Evolutionary conservation across 2,797 vertebrate genomes (phyloP).

Genomic region (Sphenodon punctatus): DNA sequence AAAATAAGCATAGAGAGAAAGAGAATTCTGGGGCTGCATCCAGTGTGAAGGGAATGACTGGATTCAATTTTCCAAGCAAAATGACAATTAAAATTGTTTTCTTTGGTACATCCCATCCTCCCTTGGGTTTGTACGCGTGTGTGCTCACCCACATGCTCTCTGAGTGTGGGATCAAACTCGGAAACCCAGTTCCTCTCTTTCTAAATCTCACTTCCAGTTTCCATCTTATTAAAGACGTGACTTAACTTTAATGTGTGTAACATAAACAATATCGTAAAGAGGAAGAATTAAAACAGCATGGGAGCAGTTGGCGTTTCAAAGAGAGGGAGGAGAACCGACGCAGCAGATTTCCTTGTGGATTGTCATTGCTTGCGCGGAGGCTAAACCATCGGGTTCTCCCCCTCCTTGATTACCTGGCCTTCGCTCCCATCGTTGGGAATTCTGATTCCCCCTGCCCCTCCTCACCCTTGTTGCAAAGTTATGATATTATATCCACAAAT

Average conservation of each 20-base stretch:
- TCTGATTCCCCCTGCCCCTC: slow-evolving; percentile 50
- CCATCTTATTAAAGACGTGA: slow-evolving; percentile 79
- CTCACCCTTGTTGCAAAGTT: slow-evolving; percentile 40
- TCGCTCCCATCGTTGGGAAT: slow-evolving; percentile 64
- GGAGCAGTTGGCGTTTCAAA: slow-evolving; percentile 46
- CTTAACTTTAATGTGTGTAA: slow-evolving; percentile 80
- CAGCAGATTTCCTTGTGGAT: slow-evolving; percentile 57
- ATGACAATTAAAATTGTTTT: slow-evolving; percentile 75
- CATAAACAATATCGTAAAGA: slow-evolving; percentile 76
- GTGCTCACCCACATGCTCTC: slow-evolving; percentile 17
- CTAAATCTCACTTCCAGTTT: slow-evolving; percentile 79
- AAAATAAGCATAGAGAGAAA: slow-evolving; percentile 69
- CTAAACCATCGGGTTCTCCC: slow-evolving; percentile 25
- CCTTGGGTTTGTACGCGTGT: slow-evolving; percentile 35
- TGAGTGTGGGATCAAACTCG: slow-evolving; percentile 58
- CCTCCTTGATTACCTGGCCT: slow-evolving; percentile 43
- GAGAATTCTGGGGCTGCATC: no score
- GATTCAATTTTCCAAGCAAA: slow-evolving; percentile 76
- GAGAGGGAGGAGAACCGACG: slow-evolving; percentile 26
- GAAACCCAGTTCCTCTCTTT: slow-evolving; percentile 60
- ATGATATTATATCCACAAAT: slow-evolving; percentile 69
- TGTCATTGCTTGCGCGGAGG: slow-evolving; percentile 62
- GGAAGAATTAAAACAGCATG: slow-evolving; percentile 77
- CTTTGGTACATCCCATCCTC: slow-evolving; percentile 72
- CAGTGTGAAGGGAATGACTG: slow-evolving; percentile 64